A percentile compares a stretch with the other conserved stretches of the same genome.
These are phyloP conservation scores for Meda fulgida DNA, from an alignment of 2,797 vertebrate species.

Conservation along the genomic window DNA sequence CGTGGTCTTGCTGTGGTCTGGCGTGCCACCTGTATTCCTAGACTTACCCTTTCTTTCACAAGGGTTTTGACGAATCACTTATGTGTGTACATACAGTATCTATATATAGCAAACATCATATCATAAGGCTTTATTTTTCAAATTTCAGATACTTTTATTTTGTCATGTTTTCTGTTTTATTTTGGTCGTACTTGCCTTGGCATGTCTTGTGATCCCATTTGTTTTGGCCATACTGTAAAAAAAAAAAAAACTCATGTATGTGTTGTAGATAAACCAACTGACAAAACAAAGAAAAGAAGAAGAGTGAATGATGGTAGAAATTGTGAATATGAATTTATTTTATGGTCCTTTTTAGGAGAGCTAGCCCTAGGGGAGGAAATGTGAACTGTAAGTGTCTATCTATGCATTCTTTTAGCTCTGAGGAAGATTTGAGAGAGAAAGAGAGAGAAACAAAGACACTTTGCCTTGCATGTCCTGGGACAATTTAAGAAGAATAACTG, in stretches of 20 bases:
- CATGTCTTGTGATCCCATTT: conserved; percentile 76
- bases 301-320: conserved; percentile 56
- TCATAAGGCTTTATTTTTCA: conserved; percentile 77
- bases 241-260: conserved; percentile 71
- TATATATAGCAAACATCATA: conserved; percentile 65
- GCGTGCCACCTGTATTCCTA: conserved; percentile 28
- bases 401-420: conserved; percentile 91
- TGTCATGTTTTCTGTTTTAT: conserved; percentile 66
- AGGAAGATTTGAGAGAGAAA: conserved; percentile 68
- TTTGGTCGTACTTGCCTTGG: conserved; percentile 60
- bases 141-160: conserved; percentile 57
- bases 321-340: conserved; percentile 67
- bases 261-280: conserved; percentile 78
- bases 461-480: conserved; percentile 81
- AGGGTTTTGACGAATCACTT: conserved; percentile 71
- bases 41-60: conserved; percentile 45
- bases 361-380: conserved; percentile 68
- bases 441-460: conserved; percentile 67
- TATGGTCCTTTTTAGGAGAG: conserved; percentile 58
- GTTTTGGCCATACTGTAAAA: conserved; percentile 89
- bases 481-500: conserved; percentile 71
- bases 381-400: conserved; percentile 77
- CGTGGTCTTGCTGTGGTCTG: conserved; percentile 26
- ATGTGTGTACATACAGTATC: conserved; percentile 67
- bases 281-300: conserved; percentile 64